These are phyloP conservation scores for Lagopus muta DNA, from an alignment of 2,113 vertebrate species.

Conservation along the genomic window DNA sequence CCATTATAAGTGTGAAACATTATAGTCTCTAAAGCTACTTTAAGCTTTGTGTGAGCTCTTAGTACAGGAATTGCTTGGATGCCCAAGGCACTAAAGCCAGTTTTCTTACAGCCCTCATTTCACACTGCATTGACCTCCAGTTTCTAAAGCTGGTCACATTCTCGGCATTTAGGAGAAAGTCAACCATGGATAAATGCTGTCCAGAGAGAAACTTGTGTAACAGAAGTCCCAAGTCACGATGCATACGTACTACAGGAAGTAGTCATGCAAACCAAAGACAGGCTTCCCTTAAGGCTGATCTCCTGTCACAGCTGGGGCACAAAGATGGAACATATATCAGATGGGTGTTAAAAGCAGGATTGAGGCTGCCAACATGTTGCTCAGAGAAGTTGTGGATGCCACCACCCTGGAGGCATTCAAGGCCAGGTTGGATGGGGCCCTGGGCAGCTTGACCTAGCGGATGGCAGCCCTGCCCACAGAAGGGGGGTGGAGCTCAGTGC, in stretches of 20 bases:
- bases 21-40: neutral
- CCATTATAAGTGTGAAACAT: too few relatives aligned
- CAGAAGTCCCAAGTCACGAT: neutral
- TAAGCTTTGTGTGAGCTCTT: neutral
- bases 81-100: neutral
- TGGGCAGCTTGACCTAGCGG: too few relatives aligned
- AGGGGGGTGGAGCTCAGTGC: too few relatives aligned
- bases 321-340: neutral
- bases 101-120: neutral
- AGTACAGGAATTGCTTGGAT: neutral
- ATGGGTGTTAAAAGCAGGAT: neutral
- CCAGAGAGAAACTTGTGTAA: neutral
- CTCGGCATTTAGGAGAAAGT: neutral
- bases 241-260: too few relatives aligned
- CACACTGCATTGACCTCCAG: neutral
- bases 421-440: too few relatives aligned
- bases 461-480: too few relatives aligned
- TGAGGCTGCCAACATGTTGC: too few relatives aligned
- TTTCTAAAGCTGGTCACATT: neutral
- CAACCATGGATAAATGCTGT: too few relatives aligned
- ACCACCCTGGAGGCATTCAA: too few relatives aligned
- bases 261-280: neutral
- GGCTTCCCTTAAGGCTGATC: neutral
- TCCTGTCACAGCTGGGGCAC: neutral
- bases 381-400: too few relatives aligned